Evolutionary conservation across 2,113 vertebrate genomes (phyloP).

Genomic region (Forbesichthys papilliferus): DNA sequence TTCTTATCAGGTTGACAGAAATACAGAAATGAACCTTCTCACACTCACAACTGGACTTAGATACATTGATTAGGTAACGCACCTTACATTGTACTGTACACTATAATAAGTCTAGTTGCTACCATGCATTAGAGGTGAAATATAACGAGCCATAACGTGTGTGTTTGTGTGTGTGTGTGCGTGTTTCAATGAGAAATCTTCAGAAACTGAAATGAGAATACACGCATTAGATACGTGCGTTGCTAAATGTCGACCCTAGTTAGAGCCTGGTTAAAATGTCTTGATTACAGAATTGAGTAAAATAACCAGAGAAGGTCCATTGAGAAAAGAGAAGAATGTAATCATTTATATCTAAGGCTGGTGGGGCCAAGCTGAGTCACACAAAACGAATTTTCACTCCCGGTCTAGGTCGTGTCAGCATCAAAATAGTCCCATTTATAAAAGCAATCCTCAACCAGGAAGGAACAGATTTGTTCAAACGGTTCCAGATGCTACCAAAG

Average conservation of each 20-base stretch:
- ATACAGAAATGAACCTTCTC: conserved; percentile 48
- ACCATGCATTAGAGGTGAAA: conserved; percentile 17
- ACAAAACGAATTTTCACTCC: conserved; percentile 18
- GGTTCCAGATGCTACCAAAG: conserved; percentile 63
- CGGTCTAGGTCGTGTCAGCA: conserved; percentile 35
- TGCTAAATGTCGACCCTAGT: conserved; percentile 12
- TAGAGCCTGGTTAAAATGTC: conserved; percentile 8
- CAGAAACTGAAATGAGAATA: too few species aligned
- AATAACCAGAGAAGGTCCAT: background rate
- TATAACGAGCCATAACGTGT: conserved; percentile 61
- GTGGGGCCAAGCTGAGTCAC: conserved; percentile 23
- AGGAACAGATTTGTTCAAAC: conserved; percentile 58
- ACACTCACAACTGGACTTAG: conserved; percentile 30
- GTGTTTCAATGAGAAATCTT: conserved; percentile 21
- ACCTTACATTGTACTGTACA: background rate
- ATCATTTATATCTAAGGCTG: conserved; percentile 24
- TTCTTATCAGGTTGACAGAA: conserved; percentile 49
- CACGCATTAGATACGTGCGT: conserved; percentile 4
- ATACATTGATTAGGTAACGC: too few species aligned
- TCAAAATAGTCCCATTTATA: conserved; percentile 41
- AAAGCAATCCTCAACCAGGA: conserved; percentile 43
- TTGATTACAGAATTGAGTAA: conserved; percentile 2
- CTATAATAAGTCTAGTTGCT: background rate
- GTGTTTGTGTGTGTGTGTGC: conserved; percentile 37
- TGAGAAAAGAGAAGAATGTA: conserved; percentile 5